phyloP scores from a whole-genome alignment of 2,797 vertebrate species.

The Diceros bicornis region DNA sequence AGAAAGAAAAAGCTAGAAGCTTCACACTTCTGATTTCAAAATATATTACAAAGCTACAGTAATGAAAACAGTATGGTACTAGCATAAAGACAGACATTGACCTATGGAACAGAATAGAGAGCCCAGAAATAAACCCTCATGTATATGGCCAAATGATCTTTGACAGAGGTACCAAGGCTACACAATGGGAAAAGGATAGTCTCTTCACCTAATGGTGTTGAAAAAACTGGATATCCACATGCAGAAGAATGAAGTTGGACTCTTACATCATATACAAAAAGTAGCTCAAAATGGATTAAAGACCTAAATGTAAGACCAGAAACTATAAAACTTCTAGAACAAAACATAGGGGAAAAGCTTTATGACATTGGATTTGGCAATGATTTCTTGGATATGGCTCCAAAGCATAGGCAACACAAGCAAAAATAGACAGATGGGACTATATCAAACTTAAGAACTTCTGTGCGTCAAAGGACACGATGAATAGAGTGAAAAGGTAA shows the following conservation, averaged over 20 bases:
- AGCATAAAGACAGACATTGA: not conserved
- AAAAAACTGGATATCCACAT: not conserved
- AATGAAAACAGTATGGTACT: not conserved
- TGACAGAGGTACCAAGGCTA: not conserved
- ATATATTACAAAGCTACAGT: not conserved
- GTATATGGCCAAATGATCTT: not conserved
- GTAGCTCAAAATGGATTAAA: not conserved
- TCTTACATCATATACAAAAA: not conserved
- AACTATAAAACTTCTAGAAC: not conserved
- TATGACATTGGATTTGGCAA: not conserved
- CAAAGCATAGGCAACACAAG: not conserved
- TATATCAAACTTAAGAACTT: not conserved
- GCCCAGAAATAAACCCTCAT: not conserved
- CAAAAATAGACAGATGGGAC: not conserved
- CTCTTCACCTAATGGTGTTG: not conserved
- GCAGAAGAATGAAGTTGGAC: not conserved
- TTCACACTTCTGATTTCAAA: slow-evolving; percentile 1
- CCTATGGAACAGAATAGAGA: not conserved
- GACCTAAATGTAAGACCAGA: not conserved
- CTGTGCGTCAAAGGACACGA: not conserved
- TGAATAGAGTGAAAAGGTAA: not conserved
- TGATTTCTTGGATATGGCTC: not conserved
- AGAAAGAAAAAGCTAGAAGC: not conserved
- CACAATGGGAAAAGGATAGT: not conserved
- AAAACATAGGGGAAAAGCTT: not conserved